Evolutionary conservation across 2,888 invertebrate species (phyloP).

Genomic region (Pollenia amentaria): DNA sequence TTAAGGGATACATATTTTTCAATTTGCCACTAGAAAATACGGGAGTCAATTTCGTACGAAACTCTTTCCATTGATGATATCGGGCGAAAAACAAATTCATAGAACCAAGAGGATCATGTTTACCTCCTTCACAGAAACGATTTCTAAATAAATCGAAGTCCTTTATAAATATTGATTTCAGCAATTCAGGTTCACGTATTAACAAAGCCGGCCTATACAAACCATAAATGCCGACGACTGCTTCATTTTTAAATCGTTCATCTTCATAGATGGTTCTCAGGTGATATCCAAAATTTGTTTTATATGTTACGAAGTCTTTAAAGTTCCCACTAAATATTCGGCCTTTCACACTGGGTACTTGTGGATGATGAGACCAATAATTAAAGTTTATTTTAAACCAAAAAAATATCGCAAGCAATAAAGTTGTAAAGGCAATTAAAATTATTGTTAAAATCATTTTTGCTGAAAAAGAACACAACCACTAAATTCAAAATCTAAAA

Average conservation of each 20-base stretch:
- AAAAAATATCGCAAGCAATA: background rate
- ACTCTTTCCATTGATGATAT: conserved; percentile 80
- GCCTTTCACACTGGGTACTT: conserved; percentile 33
- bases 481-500: background rate
- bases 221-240: conserved; percentile 82
- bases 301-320: conserved; percentile 79
- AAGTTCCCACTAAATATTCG: conserved; percentile 81
- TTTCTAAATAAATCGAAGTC: conserved; percentile 78
- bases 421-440: background rate
- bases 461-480: no score
- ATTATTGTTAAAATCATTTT: conserved; percentile 13
- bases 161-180: conserved; percentile 84
- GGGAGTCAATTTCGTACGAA: conserved; percentile 77
- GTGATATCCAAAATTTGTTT: conserved; percentile 80
- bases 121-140: conserved; percentile 79
- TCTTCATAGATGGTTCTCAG: conserved; percentile 81
- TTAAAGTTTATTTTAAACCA: conserved; percentile 41
- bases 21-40: conserved; percentile 78
- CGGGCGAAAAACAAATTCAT: conserved; percentile 79
- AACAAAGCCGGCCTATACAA: conserved; percentile 84
- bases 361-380: conserved; percentile 22
- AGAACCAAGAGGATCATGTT: conserved; percentile 78
- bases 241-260: conserved; percentile 69
- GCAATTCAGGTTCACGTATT: conserved; percentile 83
- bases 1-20: conserved; percentile 80